A percentile compares a stretch with the other conserved stretches of the same genome.
Evolutionary conservation across 53 echinoderm and acorn worm genomes (phyloP).

Genomic region (Temnopleurus reevesii): DNA sequence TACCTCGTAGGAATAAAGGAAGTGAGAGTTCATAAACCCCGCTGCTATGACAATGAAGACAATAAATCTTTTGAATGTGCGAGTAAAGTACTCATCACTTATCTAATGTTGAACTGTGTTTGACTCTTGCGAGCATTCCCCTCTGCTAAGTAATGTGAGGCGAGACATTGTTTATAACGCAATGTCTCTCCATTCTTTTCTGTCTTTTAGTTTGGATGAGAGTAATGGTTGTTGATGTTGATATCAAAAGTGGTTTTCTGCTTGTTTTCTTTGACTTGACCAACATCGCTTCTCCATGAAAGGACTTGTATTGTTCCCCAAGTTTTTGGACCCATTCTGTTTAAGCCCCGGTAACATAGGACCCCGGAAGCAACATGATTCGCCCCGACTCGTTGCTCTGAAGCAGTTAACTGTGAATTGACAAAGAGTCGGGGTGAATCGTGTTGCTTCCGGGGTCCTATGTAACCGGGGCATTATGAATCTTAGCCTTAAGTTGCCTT

Average conservation of each 20-base stretch:
- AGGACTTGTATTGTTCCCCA: no score
- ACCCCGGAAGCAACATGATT: no score
- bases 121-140: background rate
- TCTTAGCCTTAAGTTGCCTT: no score
- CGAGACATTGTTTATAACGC: conserved; percentile 2
- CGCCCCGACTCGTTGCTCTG: no score
- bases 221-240: background rate
- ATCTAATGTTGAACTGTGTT: conserved; percentile 5
- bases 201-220: background rate
- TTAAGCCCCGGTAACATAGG: no score
- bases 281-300: no score
- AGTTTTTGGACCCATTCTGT: no score
- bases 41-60: background rate
- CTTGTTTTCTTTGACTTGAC: no score
- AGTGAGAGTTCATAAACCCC: conserved; percentile 2
- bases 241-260: conserved; percentile 29
- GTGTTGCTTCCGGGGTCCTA: no score
- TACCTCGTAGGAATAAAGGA: background rate
- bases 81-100: conserved; percentile 33
- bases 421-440: no score
- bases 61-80: conserved; percentile 20
- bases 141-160: background rate
- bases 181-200: background rate
- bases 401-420: no score
- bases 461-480: no score